Conservation (phyloP, 2,113 vertebrate genomes). For the Brienomyrus longianalis region DNA sequence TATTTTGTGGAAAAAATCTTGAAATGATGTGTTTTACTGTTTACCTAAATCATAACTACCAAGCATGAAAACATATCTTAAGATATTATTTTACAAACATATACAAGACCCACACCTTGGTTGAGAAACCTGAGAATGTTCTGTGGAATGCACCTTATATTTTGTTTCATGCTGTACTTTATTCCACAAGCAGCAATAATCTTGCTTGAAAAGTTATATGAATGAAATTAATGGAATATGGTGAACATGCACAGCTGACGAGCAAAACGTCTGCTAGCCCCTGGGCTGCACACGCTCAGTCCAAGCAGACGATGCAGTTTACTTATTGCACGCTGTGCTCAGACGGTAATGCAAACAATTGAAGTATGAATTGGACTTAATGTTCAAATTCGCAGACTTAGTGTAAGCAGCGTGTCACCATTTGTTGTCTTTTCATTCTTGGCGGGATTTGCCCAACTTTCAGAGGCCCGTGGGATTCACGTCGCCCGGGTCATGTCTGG, state of each 20-base stretch:
- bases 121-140: not conserved
- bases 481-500: conserved; percentile 75
- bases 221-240: not conserved
- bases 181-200: not conserved
- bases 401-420: not conserved
- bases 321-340: not conserved
- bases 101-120: not conserved
- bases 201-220: not conserved
- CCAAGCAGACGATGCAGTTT: not conserved
- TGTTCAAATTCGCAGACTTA: not conserved
- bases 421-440: not conserved
- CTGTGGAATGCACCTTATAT: not conserved
- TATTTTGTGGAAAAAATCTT: not conserved
- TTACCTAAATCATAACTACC: not conserved
- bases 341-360: not conserved
- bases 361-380: not conserved
- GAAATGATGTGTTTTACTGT: not conserved
- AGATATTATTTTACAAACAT: not conserved
- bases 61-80: not conserved
- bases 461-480: conserved; percentile 65
- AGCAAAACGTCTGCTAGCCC: not conserved
- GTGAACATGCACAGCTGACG: not conserved
- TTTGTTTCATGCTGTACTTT: not conserved
- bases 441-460: not conserved
- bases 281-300: not conserved